Percentiles rank a stretch among this genome's conserved stretches.
These are phyloP conservation scores for Cosmopolites sordidus DNA, from an alignment of 2,888 invertebrate genomes.

Conservation along the genomic window DNA sequence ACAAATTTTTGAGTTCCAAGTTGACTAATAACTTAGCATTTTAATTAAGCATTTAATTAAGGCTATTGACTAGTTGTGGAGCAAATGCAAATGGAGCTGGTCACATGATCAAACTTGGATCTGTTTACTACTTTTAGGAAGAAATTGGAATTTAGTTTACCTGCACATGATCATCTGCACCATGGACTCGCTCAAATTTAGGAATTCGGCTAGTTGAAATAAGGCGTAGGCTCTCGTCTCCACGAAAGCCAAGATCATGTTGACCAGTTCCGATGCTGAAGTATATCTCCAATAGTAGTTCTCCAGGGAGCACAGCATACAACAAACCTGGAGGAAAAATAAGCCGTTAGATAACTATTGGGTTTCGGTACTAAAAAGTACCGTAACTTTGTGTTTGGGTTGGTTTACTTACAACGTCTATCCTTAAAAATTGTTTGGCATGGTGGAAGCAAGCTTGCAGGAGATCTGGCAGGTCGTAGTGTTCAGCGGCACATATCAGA, in stretches of 20 bases:
- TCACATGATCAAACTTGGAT: too few relatives aligned
- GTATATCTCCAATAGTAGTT: slow-evolving; percentile 96
- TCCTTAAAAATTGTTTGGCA: slow-evolving; percentile 87
- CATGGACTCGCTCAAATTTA: slow-evolving; percentile 89
- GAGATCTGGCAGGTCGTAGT: slow-evolving; percentile 88
- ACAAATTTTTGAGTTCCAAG: too few relatives aligned
- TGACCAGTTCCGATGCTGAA: slow-evolving; percentile 87
- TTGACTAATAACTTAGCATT: too few relatives aligned
- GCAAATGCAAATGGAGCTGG: too few relatives aligned
- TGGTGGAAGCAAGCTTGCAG: slow-evolving; percentile 94
- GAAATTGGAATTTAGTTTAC: slow-evolving; percentile 38
- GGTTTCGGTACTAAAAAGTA: slow-evolving; percentile 1
- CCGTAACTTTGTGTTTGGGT: too few relatives aligned
- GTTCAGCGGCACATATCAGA: slow-evolving; percentile 89
- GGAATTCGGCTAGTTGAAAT: slow-evolving; percentile 79
- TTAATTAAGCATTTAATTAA: too few relatives aligned
- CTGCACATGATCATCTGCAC: slow-evolving; percentile 87
- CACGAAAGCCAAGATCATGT: slow-evolving; percentile 88
- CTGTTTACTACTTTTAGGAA: too few relatives aligned
- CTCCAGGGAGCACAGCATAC: slow-evolving; percentile 87
- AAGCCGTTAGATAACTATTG: neutral
- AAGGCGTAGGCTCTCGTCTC: slow-evolving; percentile 82
- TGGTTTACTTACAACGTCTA: slow-evolving; percentile 75
- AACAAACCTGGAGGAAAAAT: slow-evolving; percentile 74
- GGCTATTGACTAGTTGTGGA: too few relatives aligned